Base-by-base conservation (phyloP, 2,113 vertebrate genomes). In the Podilymbus podiceps region DNA sequence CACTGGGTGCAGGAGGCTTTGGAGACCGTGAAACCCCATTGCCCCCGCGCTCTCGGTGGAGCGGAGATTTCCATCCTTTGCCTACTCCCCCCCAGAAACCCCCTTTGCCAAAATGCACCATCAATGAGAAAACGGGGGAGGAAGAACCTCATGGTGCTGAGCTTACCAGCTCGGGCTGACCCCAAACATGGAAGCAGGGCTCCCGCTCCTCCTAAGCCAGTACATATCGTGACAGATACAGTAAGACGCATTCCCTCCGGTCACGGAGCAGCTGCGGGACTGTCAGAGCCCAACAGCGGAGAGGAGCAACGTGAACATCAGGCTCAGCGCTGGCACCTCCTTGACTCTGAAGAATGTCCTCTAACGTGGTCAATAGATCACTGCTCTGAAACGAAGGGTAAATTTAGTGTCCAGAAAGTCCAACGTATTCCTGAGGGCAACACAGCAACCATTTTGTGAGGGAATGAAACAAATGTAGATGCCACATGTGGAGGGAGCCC, bases 11-110 rank as follows among this genome's bases (percentile, higher is more conserved):
- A 19, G 68, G 22, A 35, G 40, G 46, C 7, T 83, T n/a, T 42
- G 66, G 58, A 55, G 75, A 27, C 0, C 0, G 8, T 30, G 38
- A 78, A 35, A 60, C 9, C 58, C 38, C 3, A 0, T 31, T 17
- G 63, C 18, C 22, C n/a, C 75, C 17, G 18, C 0, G 1, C 64
- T 55, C 79, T 44, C 1, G 0, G 38, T 2, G 1, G 27, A 46
- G 40, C 2, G 0, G 20, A 49, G 44, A 64, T 79, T 89, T 60
- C 74, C 46, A 23, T 11, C 35, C 35, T 72, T 75, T 2, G 0
- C 55, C 84, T 42, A 10, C 16, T 74, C 10, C 10, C 50, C 50
- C 71, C 7, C 25, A 31, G 35, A 90, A 62, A 8, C 21, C 38
- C 38, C 23, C 9, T 35, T 40, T 22, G 8, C 47, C 72, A 66